Evolutionary conservation across 2,113 vertebrate species (phyloP), one percentile per base, ranked within the genome.

Genomic region (Sminthopsis crassicaudata): DNA sequence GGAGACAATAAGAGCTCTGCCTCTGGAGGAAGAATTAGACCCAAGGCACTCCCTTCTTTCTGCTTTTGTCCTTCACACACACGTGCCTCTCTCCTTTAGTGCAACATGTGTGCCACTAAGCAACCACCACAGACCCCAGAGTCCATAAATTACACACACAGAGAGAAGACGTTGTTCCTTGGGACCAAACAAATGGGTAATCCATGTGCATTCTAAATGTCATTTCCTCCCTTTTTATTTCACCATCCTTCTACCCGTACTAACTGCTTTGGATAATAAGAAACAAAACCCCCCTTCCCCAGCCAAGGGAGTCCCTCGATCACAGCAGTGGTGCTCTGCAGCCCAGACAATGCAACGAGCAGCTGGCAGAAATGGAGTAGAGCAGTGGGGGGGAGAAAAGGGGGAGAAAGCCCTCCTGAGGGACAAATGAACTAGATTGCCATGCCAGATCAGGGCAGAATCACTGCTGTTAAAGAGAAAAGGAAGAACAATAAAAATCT

Each of bases 401-500:
- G 11, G 19, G 7, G 9, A 36, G 7, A 14, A 42, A 52, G 46
- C 0, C 48, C 46, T 55, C 48, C 0, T 26, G 24, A 1, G 14
- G 1, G 2, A 54, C 1, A 8, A n/a, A n/a, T 84, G 92, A 93
- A 91, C 52, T 36, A 0, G 4, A 92, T 84, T 1, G 2, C 51
- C 0, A 0, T 27, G 24, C 53, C 91, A 94, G 91, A 96, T 91
- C 91, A 30, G 46, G 67, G n/a, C 51, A 24, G 36, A 67, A 91
- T 89, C 89, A 30, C n/a, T 0, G 0, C 24, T 0, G 26, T 89
- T 94, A 2, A 0, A 89, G 92, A 89, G 91, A 95, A 46, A 30
- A 60, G 51, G 7, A 42, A 6, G 22, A 89, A 96, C 90, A 94
- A 96, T 94, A 53, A 90, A 88, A 92, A 93, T 93, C 94, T 93